Conservation (phyloP, 2,113 vertebrate species). For the Neomonachus schauinslandi region DNA sequence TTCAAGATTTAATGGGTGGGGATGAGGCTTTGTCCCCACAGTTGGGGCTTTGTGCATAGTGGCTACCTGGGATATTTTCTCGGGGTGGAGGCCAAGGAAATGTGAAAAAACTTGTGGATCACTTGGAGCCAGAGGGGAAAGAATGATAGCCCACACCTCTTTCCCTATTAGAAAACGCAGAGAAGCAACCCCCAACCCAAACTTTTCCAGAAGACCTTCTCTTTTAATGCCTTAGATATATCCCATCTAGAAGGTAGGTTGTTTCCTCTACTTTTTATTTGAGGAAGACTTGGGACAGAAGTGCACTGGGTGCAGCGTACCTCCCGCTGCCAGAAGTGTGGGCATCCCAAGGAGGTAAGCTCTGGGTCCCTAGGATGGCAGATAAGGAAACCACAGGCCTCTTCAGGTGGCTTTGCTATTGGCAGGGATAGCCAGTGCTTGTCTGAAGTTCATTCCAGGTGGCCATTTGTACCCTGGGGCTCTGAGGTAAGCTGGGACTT, state of each 20-base stretch:
- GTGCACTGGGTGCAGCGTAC: not conserved
- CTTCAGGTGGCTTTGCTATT: not conserved
- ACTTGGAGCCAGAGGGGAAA: not conserved
- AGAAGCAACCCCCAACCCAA: not conserved
- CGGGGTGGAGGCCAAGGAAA: not conserved
- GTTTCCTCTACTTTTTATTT: not conserved
- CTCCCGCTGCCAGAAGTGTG: not conserved
- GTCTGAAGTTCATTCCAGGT: not conserved
- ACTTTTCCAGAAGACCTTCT: not conserved
- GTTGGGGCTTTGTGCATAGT: not conserved
- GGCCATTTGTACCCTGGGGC: not conserved
- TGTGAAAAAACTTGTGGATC: not conserved
- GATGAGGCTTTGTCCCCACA: constrained; percentile 8
- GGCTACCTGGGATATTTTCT: not conserved
- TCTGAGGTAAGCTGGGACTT: not conserved
- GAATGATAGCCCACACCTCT: not conserved
- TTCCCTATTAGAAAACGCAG: not conserved
- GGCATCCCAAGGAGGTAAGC: no score
- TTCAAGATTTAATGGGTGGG: constrained; percentile 71
- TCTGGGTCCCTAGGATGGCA: not conserved
- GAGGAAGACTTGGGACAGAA: not conserved
- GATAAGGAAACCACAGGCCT: not conserved
- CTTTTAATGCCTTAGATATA: not conserved
- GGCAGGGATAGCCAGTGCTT: not conserved
- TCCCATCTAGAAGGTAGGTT: not conserved